A percentile compares a stretch with the other conserved stretches of the same genome.
Evolutionary conservation across 2,797 vertebrate genomes (phyloP).

Genomic region (Pristis pectinata): DNA sequence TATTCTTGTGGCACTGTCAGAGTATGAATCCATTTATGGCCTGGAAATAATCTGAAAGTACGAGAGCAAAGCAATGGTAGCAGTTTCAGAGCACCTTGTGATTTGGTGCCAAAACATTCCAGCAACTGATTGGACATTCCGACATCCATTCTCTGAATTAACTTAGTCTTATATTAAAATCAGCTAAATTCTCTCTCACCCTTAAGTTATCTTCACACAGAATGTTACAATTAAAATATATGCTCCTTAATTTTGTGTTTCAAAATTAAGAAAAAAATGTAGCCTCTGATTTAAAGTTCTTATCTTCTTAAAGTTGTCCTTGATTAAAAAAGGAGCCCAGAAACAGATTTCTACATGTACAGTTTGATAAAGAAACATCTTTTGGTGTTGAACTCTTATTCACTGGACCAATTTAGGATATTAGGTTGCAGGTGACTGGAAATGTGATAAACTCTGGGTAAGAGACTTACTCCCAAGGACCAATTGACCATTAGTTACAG

Average conservation of each 20-base stretch:
- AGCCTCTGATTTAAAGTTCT: neutral
- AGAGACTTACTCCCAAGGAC: neutral
- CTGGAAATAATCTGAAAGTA: neutral
- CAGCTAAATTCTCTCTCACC: neutral
- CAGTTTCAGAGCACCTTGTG: neutral
- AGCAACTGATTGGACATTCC: neutral
- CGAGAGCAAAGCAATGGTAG: neutral
- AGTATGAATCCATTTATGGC: slow-evolving; percentile 23
- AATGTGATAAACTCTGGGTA: neutral
- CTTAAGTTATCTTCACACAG: neutral
- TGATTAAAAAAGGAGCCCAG: neutral
- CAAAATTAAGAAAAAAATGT: neutral
- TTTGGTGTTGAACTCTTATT: too few species aligned
- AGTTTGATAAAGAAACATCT: neutral
- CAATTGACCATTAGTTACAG: too few species aligned
- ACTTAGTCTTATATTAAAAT: neutral
- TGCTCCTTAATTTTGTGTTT: neutral
- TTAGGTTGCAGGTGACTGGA: neutral
- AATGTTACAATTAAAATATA: neutral
- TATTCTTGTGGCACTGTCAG: neutral
- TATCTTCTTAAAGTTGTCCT: neutral
- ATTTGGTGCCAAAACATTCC: neutral
- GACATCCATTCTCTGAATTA: neutral
- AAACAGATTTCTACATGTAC: neutral
- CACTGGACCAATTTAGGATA: neutral